These are phyloP conservation scores for Seriola dumerili DNA, from an alignment of 2,113 vertebrate genomes.

Conservation along the genomic window DNA sequence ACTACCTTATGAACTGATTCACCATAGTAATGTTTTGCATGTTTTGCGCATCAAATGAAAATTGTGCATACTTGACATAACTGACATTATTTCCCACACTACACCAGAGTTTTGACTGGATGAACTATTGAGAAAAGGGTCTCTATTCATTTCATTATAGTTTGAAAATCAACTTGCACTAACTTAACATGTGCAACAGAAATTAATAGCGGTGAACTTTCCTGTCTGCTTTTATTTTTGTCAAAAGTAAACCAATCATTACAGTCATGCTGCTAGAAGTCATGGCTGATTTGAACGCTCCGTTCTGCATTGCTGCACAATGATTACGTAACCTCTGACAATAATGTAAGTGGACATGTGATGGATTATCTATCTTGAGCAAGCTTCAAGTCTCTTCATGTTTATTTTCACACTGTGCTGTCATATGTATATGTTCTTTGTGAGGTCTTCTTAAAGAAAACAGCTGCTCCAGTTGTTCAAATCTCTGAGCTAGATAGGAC, in stretches of 20 bases:
- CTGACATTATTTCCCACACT: neutral
- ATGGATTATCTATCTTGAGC: slow-evolving; percentile 14
- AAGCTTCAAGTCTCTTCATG: neutral
- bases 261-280: neutral
- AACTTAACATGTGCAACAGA: neutral
- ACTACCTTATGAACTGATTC: neutral
- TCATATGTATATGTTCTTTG: neutral
- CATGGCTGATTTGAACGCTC: neutral
- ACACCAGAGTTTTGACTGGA: neutral
- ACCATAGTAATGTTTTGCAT: neutral
- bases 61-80: neutral
- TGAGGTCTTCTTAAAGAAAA: slow-evolving; percentile 5
- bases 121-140: neutral
- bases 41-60: neutral
- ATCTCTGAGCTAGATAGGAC: neutral
- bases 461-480: neutral
- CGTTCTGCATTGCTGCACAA: neutral
- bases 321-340: slow-evolving; percentile 1
- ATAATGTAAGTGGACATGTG: neutral
- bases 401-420: slow-evolving; percentile 5
- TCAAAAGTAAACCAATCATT: neutral
- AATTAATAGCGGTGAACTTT: neutral
- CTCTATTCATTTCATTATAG: neutral
- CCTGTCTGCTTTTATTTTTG: neutral
- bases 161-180: neutral